Conservation (phyloP, 2,797 vertebrate genomes). For the Halcyon leucocephala region DNA sequence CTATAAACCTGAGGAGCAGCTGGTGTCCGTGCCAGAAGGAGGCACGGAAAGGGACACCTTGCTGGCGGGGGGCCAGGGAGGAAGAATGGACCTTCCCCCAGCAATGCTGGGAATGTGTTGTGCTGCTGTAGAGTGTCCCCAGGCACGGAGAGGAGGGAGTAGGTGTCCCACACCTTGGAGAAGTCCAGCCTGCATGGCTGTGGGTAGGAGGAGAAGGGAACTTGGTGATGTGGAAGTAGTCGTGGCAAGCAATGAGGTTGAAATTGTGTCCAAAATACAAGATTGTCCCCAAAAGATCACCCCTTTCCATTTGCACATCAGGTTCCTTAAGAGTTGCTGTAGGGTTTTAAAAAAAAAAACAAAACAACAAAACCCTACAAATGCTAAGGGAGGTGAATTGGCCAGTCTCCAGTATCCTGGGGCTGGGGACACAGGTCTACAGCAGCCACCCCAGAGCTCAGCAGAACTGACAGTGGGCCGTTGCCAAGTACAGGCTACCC, state of each 20-base stretch:
- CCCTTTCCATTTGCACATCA: accelerated
- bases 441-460: neutral
- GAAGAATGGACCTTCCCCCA: neutral
- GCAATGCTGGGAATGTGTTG: neutral
- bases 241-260: accelerated
- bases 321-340: neutral
- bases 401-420: too few species aligned
- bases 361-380: neutral
- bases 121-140: neutral
- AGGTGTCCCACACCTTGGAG: neutral
- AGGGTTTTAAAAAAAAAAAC: neutral
- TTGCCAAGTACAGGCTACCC: accelerated
- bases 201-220: neutral
- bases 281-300: neutral
- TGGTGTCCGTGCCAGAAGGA: neutral
- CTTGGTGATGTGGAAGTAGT: accelerated
- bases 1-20: neutral
- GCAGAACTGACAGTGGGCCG: neutral
- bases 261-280: accelerated
- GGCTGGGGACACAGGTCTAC: neutral
- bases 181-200: neutral
- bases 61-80: neutral
- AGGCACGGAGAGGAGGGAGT: neutral
- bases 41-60: neutral
- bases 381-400: neutral